Evolutionary conservation across 2,888 invertebrate species (phyloP), one percentile per base, ranked within the genome.

Genomic region (Bimastos eiseni): DNA sequence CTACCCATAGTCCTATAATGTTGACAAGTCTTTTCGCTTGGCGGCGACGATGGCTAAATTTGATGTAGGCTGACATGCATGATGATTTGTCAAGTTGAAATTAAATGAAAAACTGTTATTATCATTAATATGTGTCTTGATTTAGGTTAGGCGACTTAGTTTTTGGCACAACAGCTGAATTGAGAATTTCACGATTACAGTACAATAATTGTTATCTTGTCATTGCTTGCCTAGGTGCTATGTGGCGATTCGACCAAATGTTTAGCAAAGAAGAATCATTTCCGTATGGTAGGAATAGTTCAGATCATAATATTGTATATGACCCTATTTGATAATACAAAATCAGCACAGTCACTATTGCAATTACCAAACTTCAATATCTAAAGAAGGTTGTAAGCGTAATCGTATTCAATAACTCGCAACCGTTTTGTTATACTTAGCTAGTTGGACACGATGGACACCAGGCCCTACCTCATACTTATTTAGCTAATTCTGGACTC

Each of bases 191-290:
- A 49, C 49, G 49, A 49, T 49, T 30, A 70, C 30, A 13, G 24
- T 49, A 49, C 49, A 19, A 11, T 41, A 41, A 49, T 70, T 70
- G 70, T 70, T 30, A 70, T 70, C 70, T 30, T 30, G 70, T 30
- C 24, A 36, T 33, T 34, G 49, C 21, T 90, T 88, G 30, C 88
- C 33, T 86, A 91, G 91, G 89, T 33, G 70, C 88, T 30, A 30
- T 90, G 33, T 83, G 88, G 90, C 83, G 90, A 36, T 44, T 90
- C 36, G 90, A 91, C 38, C 55, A 90, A 38, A 91, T 89, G 41
- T 91, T 90, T 34, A 37, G 37, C 34, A 90, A 70, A 30, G 91
- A 91, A 30, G 91, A 91, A 70, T 84, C 88, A 30, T 91, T 91
- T 91, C 91, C 91, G 13, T 91, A 89, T 41, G 91, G 91, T 91